Conservation (phyloP, 2,797 vertebrate genomes). For the Chaenodraco wilsoni region DNA sequence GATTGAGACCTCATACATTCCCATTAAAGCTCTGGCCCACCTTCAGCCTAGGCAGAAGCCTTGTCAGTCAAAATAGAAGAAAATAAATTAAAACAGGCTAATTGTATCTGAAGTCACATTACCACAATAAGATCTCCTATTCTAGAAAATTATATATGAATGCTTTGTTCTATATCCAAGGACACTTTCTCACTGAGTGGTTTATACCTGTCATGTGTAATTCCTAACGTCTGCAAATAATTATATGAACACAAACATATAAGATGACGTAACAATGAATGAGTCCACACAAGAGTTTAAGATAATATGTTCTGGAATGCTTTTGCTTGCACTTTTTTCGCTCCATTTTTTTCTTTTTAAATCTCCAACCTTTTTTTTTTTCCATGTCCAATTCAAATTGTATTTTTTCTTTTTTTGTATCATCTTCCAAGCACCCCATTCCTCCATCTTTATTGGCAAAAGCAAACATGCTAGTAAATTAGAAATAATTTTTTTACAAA, state of each 20-base stretch:
- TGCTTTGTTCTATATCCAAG: too few relatives aligned
- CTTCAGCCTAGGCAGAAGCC: too few relatives aligned
- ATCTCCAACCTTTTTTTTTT: constrained; percentile 42
- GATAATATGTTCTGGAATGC: constrained; percentile 90
- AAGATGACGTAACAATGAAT: constrained; percentile 41
- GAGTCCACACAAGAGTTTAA: constrained; percentile 82
- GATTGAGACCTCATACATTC: too few relatives aligned
- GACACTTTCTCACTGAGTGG: background rate
- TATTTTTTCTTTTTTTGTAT: constrained; percentile 39
- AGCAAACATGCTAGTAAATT: constrained; percentile 97
- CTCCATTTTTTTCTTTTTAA: constrained; percentile 43
- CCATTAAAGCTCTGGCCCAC: too few relatives aligned
- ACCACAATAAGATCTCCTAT: too few relatives aligned
- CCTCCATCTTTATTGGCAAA: constrained; percentile 98
- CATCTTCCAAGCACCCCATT: constrained; percentile 87
- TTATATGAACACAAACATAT: background rate
- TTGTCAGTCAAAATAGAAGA: too few relatives aligned
- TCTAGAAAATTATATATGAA: too few relatives aligned
- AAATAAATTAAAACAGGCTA: too few relatives aligned
- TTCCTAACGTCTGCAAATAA: background rate
- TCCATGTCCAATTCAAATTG: constrained; percentile 63
- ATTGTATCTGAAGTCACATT: too few relatives aligned
- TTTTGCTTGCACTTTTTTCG: constrained; percentile 73
- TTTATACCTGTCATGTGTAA: too few relatives aligned
- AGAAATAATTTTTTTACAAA: constrained; percentile 96